phyloP scores from a whole-genome alignment of 2,113 vertebrate genomes.

The Octodon degus region DNA sequence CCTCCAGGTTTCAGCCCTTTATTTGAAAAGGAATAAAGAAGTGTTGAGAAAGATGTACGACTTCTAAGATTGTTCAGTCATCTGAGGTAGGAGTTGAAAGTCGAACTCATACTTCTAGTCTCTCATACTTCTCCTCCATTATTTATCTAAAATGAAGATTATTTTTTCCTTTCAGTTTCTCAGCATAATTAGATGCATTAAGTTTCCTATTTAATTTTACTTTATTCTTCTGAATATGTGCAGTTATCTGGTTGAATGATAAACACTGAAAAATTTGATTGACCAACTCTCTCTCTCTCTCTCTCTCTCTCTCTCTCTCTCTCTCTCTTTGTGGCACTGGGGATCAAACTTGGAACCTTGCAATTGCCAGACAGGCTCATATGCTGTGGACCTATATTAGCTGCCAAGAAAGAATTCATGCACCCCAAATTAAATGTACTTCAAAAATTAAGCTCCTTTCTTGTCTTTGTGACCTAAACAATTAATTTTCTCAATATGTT shows the following conservation, averaged over 20 bases:
- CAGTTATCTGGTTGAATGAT: not conserved
- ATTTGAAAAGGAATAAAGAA: not conserved
- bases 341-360: no score
- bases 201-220: not conserved
- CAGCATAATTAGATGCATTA: not conserved
- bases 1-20: not conserved
- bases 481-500: not conserved
- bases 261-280: not conserved
- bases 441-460: not conserved
- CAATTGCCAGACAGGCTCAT: no score
- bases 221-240: not conserved
- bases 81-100: accelerated
- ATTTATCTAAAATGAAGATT: not conserved
- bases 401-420: not conserved
- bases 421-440: not conserved
- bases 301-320: no score
- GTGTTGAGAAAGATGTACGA: not conserved
- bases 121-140: not conserved
- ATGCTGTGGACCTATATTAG: no score
- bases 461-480: not conserved
- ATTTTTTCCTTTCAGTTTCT: not conserved
- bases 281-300: no score
- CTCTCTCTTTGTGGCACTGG: no score
- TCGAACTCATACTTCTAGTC: not conserved
- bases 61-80: not conserved